phyloP scores from a whole-genome alignment of 2,888 invertebrate species.

The Bombylius discolor region DNA sequence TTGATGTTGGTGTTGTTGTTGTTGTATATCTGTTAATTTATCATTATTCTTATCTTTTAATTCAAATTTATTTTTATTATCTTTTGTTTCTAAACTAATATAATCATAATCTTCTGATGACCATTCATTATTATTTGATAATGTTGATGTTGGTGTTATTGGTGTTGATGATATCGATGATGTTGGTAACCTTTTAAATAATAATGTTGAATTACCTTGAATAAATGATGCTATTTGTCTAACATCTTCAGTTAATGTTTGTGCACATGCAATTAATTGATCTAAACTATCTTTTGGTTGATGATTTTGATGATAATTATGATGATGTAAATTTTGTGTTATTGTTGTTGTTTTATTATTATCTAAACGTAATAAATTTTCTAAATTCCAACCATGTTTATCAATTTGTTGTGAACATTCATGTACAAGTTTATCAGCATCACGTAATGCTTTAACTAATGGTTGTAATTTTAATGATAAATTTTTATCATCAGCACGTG shows the following conservation, averaged over 20 bases:
- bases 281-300: conserved; percentile 69
- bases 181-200: conserved; percentile 54
- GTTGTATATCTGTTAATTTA: conserved; percentile 57
- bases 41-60: conserved; percentile 42
- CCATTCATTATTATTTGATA: conserved; percentile 42
- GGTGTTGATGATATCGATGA: no score
- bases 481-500: conserved; percentile 67
- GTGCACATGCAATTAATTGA: conserved; percentile 74
- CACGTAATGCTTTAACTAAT: conserved; percentile 63
- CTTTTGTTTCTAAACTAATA: conserved; percentile 68
- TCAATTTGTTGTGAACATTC: conserved; percentile 63
- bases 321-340: conserved; percentile 20
- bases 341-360: background rate
- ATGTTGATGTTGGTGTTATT: conserved; percentile 16
- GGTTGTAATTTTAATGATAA: conserved; percentile 61
- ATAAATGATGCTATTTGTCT: conserved; percentile 82
- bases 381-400: conserved; percentile 64
- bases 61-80: conserved; percentile 44
- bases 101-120: conserved; percentile 81
- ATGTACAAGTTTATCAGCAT: conserved; percentile 66
- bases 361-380: conserved; percentile 43
- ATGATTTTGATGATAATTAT: conserved; percentile 22
- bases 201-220: conserved; percentile 66
- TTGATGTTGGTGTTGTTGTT: conserved; percentile 52
- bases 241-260: conserved; percentile 79